phyloP scores from a whole-genome alignment of 1,140 invertebrate species.

The Galleria mellonella region DNA sequence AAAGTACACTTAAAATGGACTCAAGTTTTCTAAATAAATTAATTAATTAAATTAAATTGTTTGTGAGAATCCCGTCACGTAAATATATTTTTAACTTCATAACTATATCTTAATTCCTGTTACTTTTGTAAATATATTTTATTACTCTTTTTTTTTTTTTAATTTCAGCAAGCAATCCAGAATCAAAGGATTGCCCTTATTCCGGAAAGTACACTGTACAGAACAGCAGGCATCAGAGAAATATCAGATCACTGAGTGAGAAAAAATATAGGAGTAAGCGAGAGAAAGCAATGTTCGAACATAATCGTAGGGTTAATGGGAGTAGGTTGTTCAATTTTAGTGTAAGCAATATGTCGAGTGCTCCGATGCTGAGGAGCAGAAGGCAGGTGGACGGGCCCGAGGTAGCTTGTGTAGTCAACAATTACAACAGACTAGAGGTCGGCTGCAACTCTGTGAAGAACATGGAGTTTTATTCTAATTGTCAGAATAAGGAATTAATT shows the following conservation, averaged over 20 bases:
- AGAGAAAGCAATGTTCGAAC: slow-evolving; percentile 40
- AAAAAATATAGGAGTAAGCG: slow-evolving; percentile 29
- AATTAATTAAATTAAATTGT: too few relatives aligned
- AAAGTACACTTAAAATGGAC: too few relatives aligned
- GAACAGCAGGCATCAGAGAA: slow-evolving; percentile 68
- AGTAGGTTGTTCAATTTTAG: slow-evolving; percentile 67
- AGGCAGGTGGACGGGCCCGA: slow-evolving; percentile 46
- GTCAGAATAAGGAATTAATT: slow-evolving; percentile 77
- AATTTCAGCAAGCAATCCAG: slow-evolving; percentile 81
- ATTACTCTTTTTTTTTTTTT: slow-evolving; percentile 17
- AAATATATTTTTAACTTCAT: too few relatives aligned
- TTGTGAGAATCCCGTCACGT: too few relatives aligned
- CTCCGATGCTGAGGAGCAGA: slow-evolving; percentile 44
- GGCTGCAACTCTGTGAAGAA: slow-evolving; percentile 82
- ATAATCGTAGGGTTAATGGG: slow-evolving; percentile 56
- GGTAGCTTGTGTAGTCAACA: slow-evolving; percentile 41
- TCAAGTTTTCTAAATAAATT: too few relatives aligned
- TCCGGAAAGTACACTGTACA: slow-evolving; percentile 82
- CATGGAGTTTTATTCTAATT: slow-evolving; percentile 85
- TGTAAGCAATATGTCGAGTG: slow-evolving; percentile 57
- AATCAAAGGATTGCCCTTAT: slow-evolving; percentile 82
- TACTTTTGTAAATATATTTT: too few relatives aligned
- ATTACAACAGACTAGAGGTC: slow-evolving; percentile 79
- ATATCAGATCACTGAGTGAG: slow-evolving; percentile 27
- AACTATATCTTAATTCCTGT: too few relatives aligned